These are phyloP conservation scores for Muntiacus muntjak DNA, from an alignment of 2,113 vertebrate genomes.

Conservation along the genomic window DNA sequence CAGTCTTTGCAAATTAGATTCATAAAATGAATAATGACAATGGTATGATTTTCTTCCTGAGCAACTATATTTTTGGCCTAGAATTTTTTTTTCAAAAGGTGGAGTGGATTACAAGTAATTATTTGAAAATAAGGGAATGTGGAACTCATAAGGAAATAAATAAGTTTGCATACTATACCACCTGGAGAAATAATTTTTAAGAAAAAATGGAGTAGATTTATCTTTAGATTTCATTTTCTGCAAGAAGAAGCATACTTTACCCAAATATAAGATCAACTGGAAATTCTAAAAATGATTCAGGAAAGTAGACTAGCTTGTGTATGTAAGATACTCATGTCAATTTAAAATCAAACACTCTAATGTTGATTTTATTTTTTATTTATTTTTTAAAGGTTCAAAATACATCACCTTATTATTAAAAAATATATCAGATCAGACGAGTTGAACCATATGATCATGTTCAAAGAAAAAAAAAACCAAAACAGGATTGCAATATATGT, in stretches of 20 bases:
- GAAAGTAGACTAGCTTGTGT: neutral
- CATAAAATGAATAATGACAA: neutral
- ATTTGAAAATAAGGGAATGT: constrained; percentile 14
- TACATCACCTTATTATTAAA: neutral
- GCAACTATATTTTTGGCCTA: neutral
- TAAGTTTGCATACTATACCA: neutral
- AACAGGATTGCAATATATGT: neutral
- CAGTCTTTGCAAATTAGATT: neutral
- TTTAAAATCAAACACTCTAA: neutral
- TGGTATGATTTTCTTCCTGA: neutral
- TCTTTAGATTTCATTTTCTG: neutral
- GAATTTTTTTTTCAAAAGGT: neutral
- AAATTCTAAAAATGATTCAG: neutral
- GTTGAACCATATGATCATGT: neutral
- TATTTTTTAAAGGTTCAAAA: neutral
- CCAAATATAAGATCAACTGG: neutral
- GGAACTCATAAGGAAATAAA: neutral
- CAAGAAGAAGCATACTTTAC: neutral
- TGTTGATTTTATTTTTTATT: neutral
- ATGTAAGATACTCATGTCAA: neutral
- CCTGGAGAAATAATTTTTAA: neutral
- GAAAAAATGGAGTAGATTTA: neutral
- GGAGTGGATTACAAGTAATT: neutral
- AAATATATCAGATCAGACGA: neutral
- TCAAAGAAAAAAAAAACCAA: neutral